These are phyloP conservation scores for Mnemiopsis leidyi DNA, from an alignment of 37 sponge, comb jelly and placozoan genomes.

Conservation along the genomic window DNA sequence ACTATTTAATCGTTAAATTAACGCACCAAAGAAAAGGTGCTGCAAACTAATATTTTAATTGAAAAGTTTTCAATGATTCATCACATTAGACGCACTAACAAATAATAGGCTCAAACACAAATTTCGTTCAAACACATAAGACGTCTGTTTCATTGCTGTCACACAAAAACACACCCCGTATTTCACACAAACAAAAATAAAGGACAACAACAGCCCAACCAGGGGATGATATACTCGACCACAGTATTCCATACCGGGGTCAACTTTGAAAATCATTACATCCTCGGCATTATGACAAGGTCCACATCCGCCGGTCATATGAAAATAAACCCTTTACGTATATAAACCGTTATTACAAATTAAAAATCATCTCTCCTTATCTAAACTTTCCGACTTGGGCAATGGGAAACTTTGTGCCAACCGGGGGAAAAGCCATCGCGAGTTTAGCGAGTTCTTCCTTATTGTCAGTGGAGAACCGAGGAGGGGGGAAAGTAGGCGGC, in stretches of 20 bases:
- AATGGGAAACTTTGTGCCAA: slow-evolving; percentile 20
- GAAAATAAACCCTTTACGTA: not conserved
- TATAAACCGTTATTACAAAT: not conserved
- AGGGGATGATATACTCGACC: not conserved
- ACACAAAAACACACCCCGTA: not conserved
- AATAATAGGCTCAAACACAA: not conserved
- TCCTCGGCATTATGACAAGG: not conserved
- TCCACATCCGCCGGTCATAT: not conserved
- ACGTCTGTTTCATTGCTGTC: not conserved
- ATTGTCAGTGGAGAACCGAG: not conserved
- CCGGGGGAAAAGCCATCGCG: not conserved
- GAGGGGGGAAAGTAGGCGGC: slow-evolving; percentile 35
- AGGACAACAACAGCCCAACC: not conserved
- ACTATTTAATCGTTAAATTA: not conserved
- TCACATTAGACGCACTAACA: not conserved
- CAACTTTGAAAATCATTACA: not conserved
- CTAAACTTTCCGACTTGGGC: slow-evolving; percentile 50
- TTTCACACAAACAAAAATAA: not conserved
- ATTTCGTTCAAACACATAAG: not conserved
- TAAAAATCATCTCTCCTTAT: slow-evolving; percentile 24
- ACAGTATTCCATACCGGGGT: not conserved
- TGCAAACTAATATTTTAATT: not conserved
- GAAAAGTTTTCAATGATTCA: not conserved
- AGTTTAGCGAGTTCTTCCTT: slow-evolving; percentile 52
- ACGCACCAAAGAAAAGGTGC: not conserved